Evolutionary conservation across 2,797 vertebrate species (phyloP).

Genomic region (Danionella dracula): DNA sequence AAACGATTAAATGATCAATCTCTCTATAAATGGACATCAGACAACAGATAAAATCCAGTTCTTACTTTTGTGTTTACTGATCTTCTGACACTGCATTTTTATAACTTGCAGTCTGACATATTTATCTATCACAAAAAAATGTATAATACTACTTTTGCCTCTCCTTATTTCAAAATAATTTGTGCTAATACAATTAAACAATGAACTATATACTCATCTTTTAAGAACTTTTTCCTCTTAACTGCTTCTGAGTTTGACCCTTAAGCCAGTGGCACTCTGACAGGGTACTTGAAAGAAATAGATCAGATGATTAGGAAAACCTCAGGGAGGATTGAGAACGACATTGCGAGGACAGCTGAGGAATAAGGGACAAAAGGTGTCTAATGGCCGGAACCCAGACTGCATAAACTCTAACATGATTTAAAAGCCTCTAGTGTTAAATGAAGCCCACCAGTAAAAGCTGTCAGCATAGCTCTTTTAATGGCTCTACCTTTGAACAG

Average conservation of each 20-base stretch:
- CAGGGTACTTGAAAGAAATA: conserved; percentile 5
- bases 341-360: neutral
- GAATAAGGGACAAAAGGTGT: conserved; percentile 20
- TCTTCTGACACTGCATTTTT: too few species aligned
- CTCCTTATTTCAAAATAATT: too few species aligned
- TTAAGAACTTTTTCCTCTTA: neutral
- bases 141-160: too few species aligned
- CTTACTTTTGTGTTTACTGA: too few species aligned
- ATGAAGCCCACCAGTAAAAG: conserved; percentile 61
- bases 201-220: too few species aligned
- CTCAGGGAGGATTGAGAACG: neutral
- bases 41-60: too few species aligned
- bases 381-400: conserved; percentile 47
- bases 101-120: too few species aligned
- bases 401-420: conserved; percentile 56
- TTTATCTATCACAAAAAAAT: too few species aligned
- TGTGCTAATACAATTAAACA: too few species aligned
- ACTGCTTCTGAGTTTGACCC: neutral
- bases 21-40: too few species aligned
- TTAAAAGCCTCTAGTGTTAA: conserved; percentile 55
- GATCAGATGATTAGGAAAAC: conserved; percentile 27
- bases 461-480: conserved; percentile 54
- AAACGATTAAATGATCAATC: too few species aligned
- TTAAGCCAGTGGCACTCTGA: neutral
- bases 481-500: conserved; percentile 53